Conservation (phyloP, 2,888 invertebrate species). For the Melieria picta region DNA sequence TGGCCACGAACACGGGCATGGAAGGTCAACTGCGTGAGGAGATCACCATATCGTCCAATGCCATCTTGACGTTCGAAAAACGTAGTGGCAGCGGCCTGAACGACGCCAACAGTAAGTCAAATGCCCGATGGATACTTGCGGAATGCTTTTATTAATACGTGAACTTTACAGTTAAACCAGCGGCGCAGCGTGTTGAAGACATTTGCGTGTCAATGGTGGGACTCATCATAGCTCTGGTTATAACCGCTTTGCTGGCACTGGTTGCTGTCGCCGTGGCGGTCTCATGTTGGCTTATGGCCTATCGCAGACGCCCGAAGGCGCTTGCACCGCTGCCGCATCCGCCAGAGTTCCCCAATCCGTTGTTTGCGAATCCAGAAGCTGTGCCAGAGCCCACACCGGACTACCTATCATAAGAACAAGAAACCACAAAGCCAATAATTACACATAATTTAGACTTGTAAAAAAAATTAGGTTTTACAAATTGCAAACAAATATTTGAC, state of each 20-base stretch:
- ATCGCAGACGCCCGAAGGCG: constrained; percentile 85
- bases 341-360: constrained; percentile 93
- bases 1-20: constrained; percentile 70
- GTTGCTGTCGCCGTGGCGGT: constrained; percentile 95
- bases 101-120: constrained; percentile 78
- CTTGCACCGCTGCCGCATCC: constrained; percentile 93
- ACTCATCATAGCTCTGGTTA: constrained; percentile 89
- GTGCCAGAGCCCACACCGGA: constrained; percentile 85
- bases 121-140: not conserved
- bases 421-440: constrained; percentile 20
- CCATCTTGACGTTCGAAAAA: constrained; percentile 88
- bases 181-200: constrained; percentile 74
- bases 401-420: constrained; percentile 71
- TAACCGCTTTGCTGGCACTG: constrained; percentile 89
- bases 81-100: constrained; percentile 80
- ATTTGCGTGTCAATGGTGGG: constrained; percentile 95
- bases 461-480: constrained; percentile 8
- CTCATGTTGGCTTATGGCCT: constrained; percentile 95
- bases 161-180: constrained; percentile 61
- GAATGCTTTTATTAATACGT: constrained; percentile 13
- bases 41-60: constrained; percentile 91
- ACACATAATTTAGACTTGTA: too few relatives aligned
- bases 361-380: constrained; percentile 85
- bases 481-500: constrained; percentile 50
- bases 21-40: constrained; percentile 90